Evolutionary conservation across 2,888 invertebrate genomes (phyloP), one percentile per base, ranked within the genome.

Genomic region (Frankliniella fusca): DNA sequence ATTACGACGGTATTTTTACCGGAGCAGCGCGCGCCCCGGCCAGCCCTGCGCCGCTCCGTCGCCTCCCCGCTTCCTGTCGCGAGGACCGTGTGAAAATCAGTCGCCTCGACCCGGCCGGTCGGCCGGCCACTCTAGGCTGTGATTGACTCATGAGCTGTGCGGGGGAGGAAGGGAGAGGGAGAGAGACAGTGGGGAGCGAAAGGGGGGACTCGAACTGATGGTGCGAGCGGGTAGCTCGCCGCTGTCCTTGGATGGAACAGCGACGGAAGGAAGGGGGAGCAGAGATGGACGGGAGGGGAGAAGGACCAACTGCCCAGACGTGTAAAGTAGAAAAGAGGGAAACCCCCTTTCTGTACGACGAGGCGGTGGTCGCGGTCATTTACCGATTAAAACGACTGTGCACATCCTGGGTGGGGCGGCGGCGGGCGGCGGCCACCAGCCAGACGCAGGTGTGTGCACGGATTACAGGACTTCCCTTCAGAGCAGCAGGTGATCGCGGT

Each of bases 321-420:
- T 61, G 61, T 38, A 38, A n/a, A 61, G 61, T 18, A 61, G 20
- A 61, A 61, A 61, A n/a, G 61, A n/a, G 15, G 38, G 38, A 38
- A 38, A 38, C 38, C 38, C 38, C 38, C 38, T 38, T 61, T 61
- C 61, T 18, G n/a, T 61, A 61, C 61, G 0, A 61, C 61, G 61
- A 54, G 15, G 54, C 70, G 70, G n/a, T 65, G 23, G 70, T 70
- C 70, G 70, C 70, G 70, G 70, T 76, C 70, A 27, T 23, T 76
- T 27, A 76, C 70, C 8, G 27, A 76, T 76, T 76, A 76, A 76
- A 76, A 76, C 10, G 27, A 12, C 70, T 76, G 27, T 8, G 70
- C 9, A 23, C 70, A 27, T 23, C 70, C 70, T 8, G 70, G 11
- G 61, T n/a, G n/a, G n/a, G n/a, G n/a, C n/a, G n/a, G n/a, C n/a